A percentile compares a stretch with the other conserved stretches of the same genome.
Evolutionary conservation across 1,140 invertebrate species (phyloP).

Genomic region (Bombus pascuorum): DNA sequence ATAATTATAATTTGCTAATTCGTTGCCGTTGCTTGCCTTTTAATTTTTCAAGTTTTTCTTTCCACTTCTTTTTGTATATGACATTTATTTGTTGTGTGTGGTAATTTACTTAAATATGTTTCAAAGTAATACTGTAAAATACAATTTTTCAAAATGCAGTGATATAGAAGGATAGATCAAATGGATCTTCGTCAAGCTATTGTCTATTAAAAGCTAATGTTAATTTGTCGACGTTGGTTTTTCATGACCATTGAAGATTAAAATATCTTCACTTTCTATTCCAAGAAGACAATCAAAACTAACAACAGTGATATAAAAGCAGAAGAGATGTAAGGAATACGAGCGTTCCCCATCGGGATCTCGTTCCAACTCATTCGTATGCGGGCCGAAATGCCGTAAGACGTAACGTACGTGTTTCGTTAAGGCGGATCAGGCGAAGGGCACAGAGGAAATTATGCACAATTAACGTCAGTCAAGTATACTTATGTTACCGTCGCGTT

Average conservation of each 20-base stretch:
- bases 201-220: neutral
- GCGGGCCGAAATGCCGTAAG: constrained; percentile 69
- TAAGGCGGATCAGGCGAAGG: constrained; percentile 64
- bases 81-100: no score
- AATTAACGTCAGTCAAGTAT: constrained; percentile 76
- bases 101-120: no score
- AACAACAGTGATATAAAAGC: neutral
- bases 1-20: no score
- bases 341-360: constrained; percentile 33
- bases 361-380: constrained; percentile 68
- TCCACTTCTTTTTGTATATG: no score
- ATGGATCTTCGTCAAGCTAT: no score
- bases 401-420: constrained; percentile 73
- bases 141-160: no score
- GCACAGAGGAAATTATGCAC: constrained; percentile 72
- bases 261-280: neutral
- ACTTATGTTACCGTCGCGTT: constrained; percentile 63
- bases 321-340: neutral
- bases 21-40: no score
- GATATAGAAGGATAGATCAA: no score
- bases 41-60: no score
- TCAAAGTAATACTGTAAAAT: no score
- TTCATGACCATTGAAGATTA: neutral
- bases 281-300: neutral
- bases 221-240: neutral